A percentile compares a stretch with the other conserved stretches of the same genome.
phyloP scores from a whole-genome alignment of 2,888 invertebrate species.

The Cordylochernes scorpioides region DNA sequence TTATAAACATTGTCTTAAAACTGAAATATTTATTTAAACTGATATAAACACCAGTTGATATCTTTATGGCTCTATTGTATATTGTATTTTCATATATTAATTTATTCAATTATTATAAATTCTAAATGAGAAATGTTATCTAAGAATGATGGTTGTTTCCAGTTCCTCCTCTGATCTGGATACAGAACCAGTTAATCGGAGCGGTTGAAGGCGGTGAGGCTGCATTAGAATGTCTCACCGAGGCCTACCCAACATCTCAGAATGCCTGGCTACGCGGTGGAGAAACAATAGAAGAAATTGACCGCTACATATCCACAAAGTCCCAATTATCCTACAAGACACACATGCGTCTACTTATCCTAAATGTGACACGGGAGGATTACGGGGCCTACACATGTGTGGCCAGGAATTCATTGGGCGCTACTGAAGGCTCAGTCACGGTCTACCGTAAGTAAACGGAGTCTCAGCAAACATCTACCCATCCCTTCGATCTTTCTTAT shows the following conservation, averaged over 20 bases:
- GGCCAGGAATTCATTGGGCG: slow-evolving; percentile 17
- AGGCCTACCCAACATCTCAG: slow-evolving; percentile 62
- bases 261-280: slow-evolving; percentile 43
- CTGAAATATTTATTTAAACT: no score
- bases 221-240: slow-evolving; percentile 49
- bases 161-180: slow-evolving; percentile 62
- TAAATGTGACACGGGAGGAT: slow-evolving; percentile 44
- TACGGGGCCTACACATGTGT: slow-evolving; percentile 29
- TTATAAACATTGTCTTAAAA: no score
- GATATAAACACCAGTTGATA: no score
- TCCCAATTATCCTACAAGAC: slow-evolving; percentile 36
- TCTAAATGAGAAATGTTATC: no score
- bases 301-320: slow-evolving; percentile 32
- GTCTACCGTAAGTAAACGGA: slow-evolving; percentile 17
- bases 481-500: no score
- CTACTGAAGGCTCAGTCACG: slow-evolving; percentile 16
- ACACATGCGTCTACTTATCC: slow-evolving; percentile 56
- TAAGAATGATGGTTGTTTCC: no score
- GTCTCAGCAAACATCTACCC: no score
- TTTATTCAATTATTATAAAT: no score
- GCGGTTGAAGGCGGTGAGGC: slow-evolving; percentile 44
- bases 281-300: slow-evolving; percentile 17
- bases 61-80: no score
- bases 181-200: slow-evolving; percentile 54
- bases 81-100: no score